Evolutionary conservation across 1,140 invertebrate species (phyloP).

Genomic region (Monomorium pharaonis): DNA sequence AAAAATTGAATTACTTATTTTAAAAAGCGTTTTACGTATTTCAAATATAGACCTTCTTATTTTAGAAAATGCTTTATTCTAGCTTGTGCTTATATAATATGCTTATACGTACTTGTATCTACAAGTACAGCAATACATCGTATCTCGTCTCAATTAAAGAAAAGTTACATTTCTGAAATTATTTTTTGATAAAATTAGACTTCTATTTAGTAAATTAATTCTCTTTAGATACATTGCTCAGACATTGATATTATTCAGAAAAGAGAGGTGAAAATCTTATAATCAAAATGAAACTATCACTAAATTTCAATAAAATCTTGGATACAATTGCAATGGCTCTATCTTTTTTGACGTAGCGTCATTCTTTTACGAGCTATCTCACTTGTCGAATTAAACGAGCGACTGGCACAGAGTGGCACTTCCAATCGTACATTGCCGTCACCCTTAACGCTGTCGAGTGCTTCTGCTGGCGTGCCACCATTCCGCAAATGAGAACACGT

Average conservation of each 20-base stretch:
- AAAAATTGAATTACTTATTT: conserved; percentile 22
- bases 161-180: background rate
- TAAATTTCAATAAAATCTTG: conserved; percentile 31
- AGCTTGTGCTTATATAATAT: background rate
- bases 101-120: background rate
- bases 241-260: background rate
- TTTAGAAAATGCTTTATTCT: background rate
- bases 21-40: background rate
- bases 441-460: conserved; percentile 30
- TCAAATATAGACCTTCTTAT: background rate
- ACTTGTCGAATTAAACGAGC: conserved; percentile 52
- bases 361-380: conserved; percentile 37
- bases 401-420: conserved; percentile 47
- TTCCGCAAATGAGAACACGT: conserved; percentile 43
- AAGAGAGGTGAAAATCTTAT: background rate
- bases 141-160: background rate
- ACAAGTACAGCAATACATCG: background rate
- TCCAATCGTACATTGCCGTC: conserved; percentile 40
- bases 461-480: conserved; percentile 21
- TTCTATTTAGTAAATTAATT: conserved; percentile 14
- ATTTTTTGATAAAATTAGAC: background rate
- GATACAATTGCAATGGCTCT: conserved; percentile 29
- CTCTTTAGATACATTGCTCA: background rate
- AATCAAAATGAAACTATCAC: background rate
- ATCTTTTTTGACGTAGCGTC: conserved; percentile 33